Evolutionary conservation across 2,113 vertebrate species (phyloP), one percentile per base, ranked within the genome.

Genomic region (Falcunculus frontatus): DNA sequence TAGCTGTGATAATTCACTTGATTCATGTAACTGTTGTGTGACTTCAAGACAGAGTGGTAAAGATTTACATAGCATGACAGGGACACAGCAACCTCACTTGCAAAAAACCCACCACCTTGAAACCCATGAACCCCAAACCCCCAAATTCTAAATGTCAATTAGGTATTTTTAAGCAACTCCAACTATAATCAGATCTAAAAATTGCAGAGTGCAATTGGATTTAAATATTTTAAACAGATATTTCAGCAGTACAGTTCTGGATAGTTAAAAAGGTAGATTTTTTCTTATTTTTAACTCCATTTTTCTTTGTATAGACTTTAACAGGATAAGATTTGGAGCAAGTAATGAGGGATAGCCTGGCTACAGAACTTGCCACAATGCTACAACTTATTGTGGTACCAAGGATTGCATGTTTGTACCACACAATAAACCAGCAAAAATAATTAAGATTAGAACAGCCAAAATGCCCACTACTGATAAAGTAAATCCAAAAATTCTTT

Each of bases 391-490:
- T 19, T 68, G 21, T 37, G 18, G 16, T n/a, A 25, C 3, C 6
- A 39, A 52, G 9, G 41, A 9, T 30, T 46, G 8, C 3, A 47
- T 68, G 35, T 76, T 76, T 44, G 11, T 12, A 46, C n/a, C 76
- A 13, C 15, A 27, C 7, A 39, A 76, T 25, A 68, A 52, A 69
- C 7, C 26, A 42, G 3, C 18, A 50, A 32, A 81, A 63, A 37
- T 19, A 13, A 41, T 35, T 63, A 52, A 18, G 10, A 23, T 50
- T 42, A 50, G 33, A 84, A 68, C 7, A 73, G 16, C 20, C 21
- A 50, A 57, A 84, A 84, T 44, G 6, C 5, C 16, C 16, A 22
- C 4, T 16, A n/a, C 2, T 1, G 1, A n/a, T n/a, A 32, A 3
- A 37, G 3, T 74, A 79, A 82, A 60, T 35, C 1, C 1, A 65